Evolutionary conservation across 1,140 invertebrate species (phyloP), one percentile per base, ranked within the genome.

Genomic region (Drosophila sulfurigaster): DNA sequence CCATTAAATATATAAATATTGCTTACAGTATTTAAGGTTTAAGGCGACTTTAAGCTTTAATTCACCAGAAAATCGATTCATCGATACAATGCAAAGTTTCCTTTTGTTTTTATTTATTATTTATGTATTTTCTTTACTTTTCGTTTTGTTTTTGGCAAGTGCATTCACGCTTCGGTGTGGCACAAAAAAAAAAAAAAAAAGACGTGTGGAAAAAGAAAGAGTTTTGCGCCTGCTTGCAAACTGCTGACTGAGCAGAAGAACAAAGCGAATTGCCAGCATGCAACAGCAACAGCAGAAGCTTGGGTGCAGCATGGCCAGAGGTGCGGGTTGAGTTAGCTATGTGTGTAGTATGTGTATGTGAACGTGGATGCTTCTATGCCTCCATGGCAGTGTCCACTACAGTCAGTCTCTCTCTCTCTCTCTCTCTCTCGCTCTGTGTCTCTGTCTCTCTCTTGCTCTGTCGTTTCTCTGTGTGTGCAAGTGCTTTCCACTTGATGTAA

Each of bases 401-500:
- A 65, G 72, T 48, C 38, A 41, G 7, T 43, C 11, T n/a, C 35
- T 3, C n/a, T 20, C 56, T 11, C 32, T 57, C 32, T 11, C 5
- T 48, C 45, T 65, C 46, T 62, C 35, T 43, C 10, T 56, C 48
- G 15, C 20, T 25, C 32, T 25, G 7, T 49, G 25, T 8, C 66
- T 51, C 45, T n/a, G 20, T 51, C 56, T 7, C n/a, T 58, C 41
- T 62, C 54, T 62, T 28, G 20, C 11, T 57, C 38, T 20, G 25
- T 28, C 35, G 20, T 11, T 46, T 52, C 45, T 7, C 25, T 51
- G 35, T 79, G 77, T 87, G 85, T 63, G 78, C 81, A 89, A 89
- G 85, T 89, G 86, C 80, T 89, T 89, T 89, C 85, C 85, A 85
- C 81, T 85, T 89, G 85, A 89, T 89, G 85, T 89, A 89, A 89